Evolutionary conservation across 2,888 invertebrate species (phyloP), one percentile per base, ranked within the genome.

Genomic region (Pegoplata infirma): DNA sequence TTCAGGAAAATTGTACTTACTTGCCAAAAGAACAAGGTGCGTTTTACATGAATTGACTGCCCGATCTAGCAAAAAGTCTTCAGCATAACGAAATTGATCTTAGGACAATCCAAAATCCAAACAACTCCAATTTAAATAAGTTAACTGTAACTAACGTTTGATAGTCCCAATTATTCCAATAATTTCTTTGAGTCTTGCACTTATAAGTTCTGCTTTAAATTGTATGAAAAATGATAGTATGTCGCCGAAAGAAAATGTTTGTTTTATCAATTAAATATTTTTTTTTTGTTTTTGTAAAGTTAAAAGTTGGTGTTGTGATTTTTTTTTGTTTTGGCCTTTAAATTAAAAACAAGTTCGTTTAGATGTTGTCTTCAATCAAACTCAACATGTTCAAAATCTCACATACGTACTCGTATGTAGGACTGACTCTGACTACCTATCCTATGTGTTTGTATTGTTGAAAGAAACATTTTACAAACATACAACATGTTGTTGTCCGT

Each of bases 311-410:
- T 63, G 47, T 32, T 40, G n/a, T 44, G 59, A 53, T 21, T 61
- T 61, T n/a, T n/a, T n/a, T n/a, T n/a, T n/a, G n/a, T n/a, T n/a
- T 68, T 32, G 32, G 17, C 2, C 55, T 61, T 61, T 28, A 55
- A 75, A 75, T 68, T 63, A 49, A 61, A n/a, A 75, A 75, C 74
- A 68, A 61, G 61, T 68, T 68, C 61, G 61, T 47, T 56, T 53
- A 17, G 32, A 53, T 66, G 58, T 51, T 67, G 74, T 75, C 61
- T 75, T 75, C 68, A 63, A 68, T 75, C 68, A 75, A 75, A 75
- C 75, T 68, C 47, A 63, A 75, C 56, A 56, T 75, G 75, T 75
- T 63, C 75, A 75, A 56, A n/a, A 66, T 49, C 19, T 25, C n/a
- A 40, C 19, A 56, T 56, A 73, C 10, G 32, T n/a, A 25, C 25